phyloP scores from a whole-genome alignment of 2,888 invertebrate genomes.

The Lacanobia oleracea region DNA sequence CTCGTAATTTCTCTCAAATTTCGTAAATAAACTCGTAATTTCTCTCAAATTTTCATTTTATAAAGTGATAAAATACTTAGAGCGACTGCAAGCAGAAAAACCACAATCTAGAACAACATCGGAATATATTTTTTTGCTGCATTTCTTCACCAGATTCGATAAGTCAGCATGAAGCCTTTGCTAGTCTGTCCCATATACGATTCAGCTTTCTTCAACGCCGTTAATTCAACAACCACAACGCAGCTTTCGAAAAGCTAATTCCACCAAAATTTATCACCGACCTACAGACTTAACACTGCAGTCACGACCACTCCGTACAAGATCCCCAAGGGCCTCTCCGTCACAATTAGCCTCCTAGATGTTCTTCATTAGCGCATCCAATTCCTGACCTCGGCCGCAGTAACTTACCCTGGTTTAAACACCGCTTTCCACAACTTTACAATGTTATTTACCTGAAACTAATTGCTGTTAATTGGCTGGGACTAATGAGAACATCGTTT shows the following conservation, averaged over 20 bases:
- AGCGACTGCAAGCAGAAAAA: too few species aligned
- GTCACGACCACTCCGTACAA: constrained; percentile 32
- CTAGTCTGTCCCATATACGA: constrained; percentile 7
- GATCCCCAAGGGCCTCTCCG: constrained; percentile 20
- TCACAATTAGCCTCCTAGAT: constrained; percentile 59
- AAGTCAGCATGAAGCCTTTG: neutral
- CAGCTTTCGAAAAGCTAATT: constrained; percentile 27
- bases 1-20: too few species aligned
- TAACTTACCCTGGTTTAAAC: constrained; percentile 57
- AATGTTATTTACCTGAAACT: constrained; percentile 55
- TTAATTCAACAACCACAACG: constrained; percentile 11
- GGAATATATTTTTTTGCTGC: neutral
- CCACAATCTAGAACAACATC: neutral
- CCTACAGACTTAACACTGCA: constrained; percentile 29
- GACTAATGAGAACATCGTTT: constrained; percentile 61
- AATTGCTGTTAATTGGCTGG: constrained; percentile 61
- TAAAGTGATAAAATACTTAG: too few species aligned
- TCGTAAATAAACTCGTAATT: too few species aligned
- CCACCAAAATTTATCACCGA: constrained; percentile 29
- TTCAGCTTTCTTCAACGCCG: constrained; percentile 10
- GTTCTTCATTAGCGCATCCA: constrained; percentile 64
- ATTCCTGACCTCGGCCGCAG: constrained; percentile 44
- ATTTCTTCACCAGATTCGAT: neutral
- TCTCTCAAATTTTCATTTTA: too few species aligned
- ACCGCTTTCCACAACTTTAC: constrained; percentile 56